Base-by-base conservation (phyloP, 2,113 vertebrate species). In the Stigmatopora nigra region DNA sequence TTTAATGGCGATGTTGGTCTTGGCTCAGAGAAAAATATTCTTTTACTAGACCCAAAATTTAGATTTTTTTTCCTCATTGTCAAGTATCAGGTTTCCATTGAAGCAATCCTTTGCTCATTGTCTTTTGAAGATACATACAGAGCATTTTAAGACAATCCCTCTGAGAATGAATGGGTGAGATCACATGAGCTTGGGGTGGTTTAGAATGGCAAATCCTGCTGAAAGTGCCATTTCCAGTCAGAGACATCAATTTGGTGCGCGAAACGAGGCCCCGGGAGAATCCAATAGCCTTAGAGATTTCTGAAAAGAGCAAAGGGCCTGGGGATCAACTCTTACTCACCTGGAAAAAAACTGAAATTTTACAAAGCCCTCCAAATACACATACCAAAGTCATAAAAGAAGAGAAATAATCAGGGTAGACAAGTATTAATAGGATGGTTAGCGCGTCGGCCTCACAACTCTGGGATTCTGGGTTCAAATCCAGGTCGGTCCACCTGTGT, bases 141-240 rank as follows among this genome's bases (percentile, higher is more conserved):
- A 65, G 77, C 78, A 83, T 88, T 87, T 86, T 79, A 87, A 84
- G 72, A 71, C 78, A 87, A 89, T 89, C 80, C 88, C 88, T 84
- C 74, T 25, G 88, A 88, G 86, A 88, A 80, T 74, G 85, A 89
- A 89, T 81, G 83, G 79, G 78, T 82, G 82, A 83, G 84, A 87
- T 88, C 88, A 86, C 84, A 87, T 87, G 85, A 83, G 87, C 88
- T 88, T 87, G 88, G 83, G 83, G 85, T 88, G 89, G 88, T 89
- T 91, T 89, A 85, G 87, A 89, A 90, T 87, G 86, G 88, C 87
- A 91, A 90, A 89, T 90, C 89, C 88, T 86, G 89, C 87, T 87
- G 87, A 89, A 90, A 86, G 87, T 90, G 89, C 86, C 87, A 88
- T 91, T 90, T 90, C 85, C 85, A 82, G 81, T 83, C 77, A 51